These are phyloP conservation scores for Pandemis cinnamomeana DNA, from an alignment of 2,888 invertebrate species.

Conservation along the genomic window DNA sequence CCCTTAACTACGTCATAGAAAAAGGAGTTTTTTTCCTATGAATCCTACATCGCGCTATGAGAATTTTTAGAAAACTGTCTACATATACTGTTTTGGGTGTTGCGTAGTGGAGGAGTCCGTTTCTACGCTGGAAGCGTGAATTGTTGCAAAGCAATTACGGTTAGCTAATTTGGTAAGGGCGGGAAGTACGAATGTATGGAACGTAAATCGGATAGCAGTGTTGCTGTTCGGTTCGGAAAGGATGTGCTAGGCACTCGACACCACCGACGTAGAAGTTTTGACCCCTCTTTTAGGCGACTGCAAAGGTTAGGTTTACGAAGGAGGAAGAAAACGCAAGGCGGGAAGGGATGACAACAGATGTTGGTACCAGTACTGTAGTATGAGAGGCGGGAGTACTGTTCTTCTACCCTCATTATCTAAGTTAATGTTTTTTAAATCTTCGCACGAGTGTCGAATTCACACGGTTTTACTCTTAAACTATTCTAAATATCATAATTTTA, in stretches of 20 bases:
- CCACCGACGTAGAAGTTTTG: constrained; percentile 78
- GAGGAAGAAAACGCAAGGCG: background rate
- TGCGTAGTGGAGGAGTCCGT: constrained; percentile 65
- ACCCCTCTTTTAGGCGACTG: constrained; percentile 64
- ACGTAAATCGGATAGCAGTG: constrained; percentile 59
- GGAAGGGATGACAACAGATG: too few relatives aligned
- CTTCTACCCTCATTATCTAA: too few relatives aligned
- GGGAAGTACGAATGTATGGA: constrained; percentile 70
- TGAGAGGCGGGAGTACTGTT: background rate
- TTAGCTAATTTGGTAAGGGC: constrained; percentile 60
- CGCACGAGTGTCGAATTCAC: too few relatives aligned
- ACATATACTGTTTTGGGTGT: constrained; percentile 47
- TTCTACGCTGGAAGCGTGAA: constrained; percentile 74
- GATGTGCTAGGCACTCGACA: constrained; percentile 73
- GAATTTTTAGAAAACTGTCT: constrained; percentile 54
- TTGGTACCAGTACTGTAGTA: too few relatives aligned
- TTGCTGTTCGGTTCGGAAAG: constrained; percentile 68
- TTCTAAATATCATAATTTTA: too few relatives aligned
- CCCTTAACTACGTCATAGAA: constrained; percentile 43
- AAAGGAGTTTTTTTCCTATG: constrained; percentile 60
- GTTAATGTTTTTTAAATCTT: too few relatives aligned
- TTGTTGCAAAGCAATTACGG: constrained; percentile 49
- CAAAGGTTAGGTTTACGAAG: background rate
- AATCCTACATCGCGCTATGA: constrained; percentile 63
- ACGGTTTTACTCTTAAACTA: too few relatives aligned